Evolutionary conservation across 2,888 invertebrate species (phyloP).

Genomic region (Galeopsomyia nigrocyanea): DNA sequence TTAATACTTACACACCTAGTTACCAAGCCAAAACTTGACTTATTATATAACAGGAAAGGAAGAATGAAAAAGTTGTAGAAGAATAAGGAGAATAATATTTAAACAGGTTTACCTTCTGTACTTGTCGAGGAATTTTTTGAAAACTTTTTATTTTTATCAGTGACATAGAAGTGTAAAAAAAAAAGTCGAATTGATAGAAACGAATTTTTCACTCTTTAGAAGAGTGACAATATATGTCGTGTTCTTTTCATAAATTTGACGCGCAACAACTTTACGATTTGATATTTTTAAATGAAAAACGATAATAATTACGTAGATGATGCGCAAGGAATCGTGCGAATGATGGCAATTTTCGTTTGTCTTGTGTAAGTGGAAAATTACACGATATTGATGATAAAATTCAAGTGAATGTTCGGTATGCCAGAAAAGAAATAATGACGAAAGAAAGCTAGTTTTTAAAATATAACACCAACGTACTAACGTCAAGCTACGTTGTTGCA

Average conservation of each 20-base stretch:
- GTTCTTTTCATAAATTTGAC: slow-evolving; percentile 39
- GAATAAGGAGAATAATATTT: slow-evolving; percentile 17
- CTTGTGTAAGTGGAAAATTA: slow-evolving; percentile 43
- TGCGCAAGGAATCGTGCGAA: slow-evolving; percentile 41
- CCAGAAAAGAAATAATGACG: slow-evolving; percentile 36
- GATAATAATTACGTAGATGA: slow-evolving; percentile 44
- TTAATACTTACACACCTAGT: slow-evolving; percentile 60
- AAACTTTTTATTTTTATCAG: slow-evolving; percentile 49
- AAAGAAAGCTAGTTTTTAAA: slow-evolving; percentile 45
- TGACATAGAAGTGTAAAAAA: slow-evolving; percentile 24
- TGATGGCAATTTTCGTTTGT: slow-evolving; percentile 44
- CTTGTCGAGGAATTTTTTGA: slow-evolving; percentile 51
- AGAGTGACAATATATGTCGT: slow-evolving; percentile 10
- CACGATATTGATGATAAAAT: slow-evolving; percentile 29
- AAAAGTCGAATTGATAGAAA: slow-evolving; percentile 23
- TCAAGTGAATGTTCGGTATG: slow-evolving; percentile 47
- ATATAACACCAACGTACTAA: slow-evolving; percentile 31
- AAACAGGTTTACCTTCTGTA: slow-evolving; percentile 28
- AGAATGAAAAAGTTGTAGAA: slow-evolving; percentile 6
- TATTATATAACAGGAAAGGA: slow-evolving; percentile 51
- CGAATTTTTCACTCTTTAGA: slow-evolving; percentile 33
- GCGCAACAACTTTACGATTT: slow-evolving; percentile 44
- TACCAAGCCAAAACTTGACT: slow-evolving; percentile 65
- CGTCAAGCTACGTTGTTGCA: slow-evolving; percentile 38
- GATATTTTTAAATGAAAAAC: slow-evolving; percentile 42